A percentile compares a stretch with the other conserved stretches of the same genome.
Evolutionary conservation across 2,113 vertebrate species (phyloP).

Genomic region (Spizaetus ornatus): DNA sequence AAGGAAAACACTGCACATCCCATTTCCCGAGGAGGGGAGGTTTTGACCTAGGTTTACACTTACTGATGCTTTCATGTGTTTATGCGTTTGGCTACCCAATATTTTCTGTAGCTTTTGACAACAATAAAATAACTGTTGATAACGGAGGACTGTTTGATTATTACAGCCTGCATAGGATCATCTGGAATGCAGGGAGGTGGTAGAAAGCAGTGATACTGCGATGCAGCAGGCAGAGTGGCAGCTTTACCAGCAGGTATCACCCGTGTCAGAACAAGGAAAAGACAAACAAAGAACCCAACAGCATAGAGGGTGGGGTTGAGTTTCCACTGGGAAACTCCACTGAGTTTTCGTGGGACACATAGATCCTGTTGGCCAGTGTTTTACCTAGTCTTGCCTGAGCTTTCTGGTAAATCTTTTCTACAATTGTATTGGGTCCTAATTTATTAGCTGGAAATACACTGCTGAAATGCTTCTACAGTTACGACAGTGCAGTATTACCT

Average conservation of each 20-base stretch:
- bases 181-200: not conserved
- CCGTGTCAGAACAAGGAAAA: not conserved
- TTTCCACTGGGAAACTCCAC: not conserved
- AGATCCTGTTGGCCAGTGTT: not conserved
- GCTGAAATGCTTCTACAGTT: not conserved
- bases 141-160: conserved; percentile 18
- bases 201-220: not conserved
- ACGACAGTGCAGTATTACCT: not conserved
- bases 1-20: not conserved
- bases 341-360: not conserved
- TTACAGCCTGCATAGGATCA: conserved; percentile 3
- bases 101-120: conserved; percentile 42
- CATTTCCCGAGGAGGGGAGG: not conserved
- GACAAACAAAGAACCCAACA: not conserved
- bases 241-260: not conserved
- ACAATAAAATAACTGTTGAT: conserved; percentile 40
- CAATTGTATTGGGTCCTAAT: not conserved
- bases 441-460: not conserved
- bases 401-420: not conserved
- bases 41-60: not conserved
- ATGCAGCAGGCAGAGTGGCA: not conserved
- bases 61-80: not conserved
- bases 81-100: not conserved
- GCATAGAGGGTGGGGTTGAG: not conserved
- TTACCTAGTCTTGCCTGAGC: not conserved